These are phyloP conservation scores for Brienomyrus brachyistius DNA, from an alignment of 2,113 vertebrate genomes.

Conservation along the genomic window DNA sequence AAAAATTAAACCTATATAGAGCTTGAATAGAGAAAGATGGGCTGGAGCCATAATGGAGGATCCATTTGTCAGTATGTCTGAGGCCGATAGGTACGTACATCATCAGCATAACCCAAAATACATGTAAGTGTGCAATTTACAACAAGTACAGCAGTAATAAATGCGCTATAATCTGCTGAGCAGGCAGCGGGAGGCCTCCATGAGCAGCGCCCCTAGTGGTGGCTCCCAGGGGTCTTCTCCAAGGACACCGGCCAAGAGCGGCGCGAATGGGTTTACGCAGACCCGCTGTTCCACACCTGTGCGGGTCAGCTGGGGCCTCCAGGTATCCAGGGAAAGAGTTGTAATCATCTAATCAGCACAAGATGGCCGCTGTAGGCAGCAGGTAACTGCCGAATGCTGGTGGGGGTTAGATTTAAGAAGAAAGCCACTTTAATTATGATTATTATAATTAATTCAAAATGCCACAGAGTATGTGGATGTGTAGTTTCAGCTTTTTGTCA, in stretches of 20 bases:
- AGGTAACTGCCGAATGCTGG: background rate
- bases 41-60: background rate
- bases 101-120: background rate
- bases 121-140: background rate
- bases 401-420: background rate
- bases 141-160: background rate
- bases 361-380: background rate
- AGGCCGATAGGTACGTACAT: background rate
- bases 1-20: background rate
- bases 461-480: background rate
- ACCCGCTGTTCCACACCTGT: background rate
- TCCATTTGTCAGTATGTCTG: background rate
- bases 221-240: background rate
- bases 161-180: background rate
- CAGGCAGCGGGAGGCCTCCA: background rate
- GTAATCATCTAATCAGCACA: background rate
- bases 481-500: background rate
- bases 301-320: background rate
- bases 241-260: background rate
- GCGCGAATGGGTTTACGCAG: background rate
- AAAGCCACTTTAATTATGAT: background rate
- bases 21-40: background rate
- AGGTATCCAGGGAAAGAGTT: background rate
- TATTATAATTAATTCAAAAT: slow-evolving; percentile 1
- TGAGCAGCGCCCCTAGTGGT: background rate